Evolutionary conservation across 2,113 vertebrate species (phyloP), one percentile per base, ranked within the genome.

Genomic region (Zootoca vivipara): DNA sequence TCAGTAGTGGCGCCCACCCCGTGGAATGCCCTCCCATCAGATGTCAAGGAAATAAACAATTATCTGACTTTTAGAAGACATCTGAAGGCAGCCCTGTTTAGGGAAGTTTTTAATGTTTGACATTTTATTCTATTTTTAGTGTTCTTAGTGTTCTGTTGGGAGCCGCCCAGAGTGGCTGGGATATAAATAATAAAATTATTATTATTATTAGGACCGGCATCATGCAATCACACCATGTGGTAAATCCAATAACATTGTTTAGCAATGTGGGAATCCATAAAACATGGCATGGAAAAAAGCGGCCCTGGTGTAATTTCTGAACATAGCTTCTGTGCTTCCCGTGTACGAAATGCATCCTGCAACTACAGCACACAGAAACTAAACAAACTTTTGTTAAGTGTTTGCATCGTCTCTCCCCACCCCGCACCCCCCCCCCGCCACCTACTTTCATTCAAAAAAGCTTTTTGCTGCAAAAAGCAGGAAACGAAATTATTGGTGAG

Each of bases 381-480:
- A 79, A 16, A 38, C 33, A 78, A n/a, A 24, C 4, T 22, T 83
- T 56, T 72, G 4, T 24, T 20, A 10, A 65, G 56, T 26, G 4
- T 30, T 35, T 78, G 38, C 16, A 22, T 77, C 22, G 9, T 82
- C 28, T 22, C 64, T 58, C 7, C 28, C 28, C 30, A 69, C n/a
- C 26, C 2, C n/a, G n/a, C n/a, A n/a, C n/a, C n/a, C n/a, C n/a
- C 46, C 46, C 46, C 9, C 46, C 46, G 2, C 46, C 46, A 12
- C 10, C 46, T 52, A 52, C 46, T 52, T 85, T 75, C 15, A 1
- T 69, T 67, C 42, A 10, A 65, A 65, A 5, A 58, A 70, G 8
- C 12, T 12, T 89, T 78, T 62, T 85, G n/a, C 46, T 62, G 75
- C 26, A 78, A 79, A 33, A 84, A 84, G n/a, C 73, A 89, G 64